A percentile compares a stretch with the other conserved stretches of the same genome.
phyloP scores from a whole-genome alignment of 2,113 vertebrate genomes.

The Herpetotheres cachinnans region DNA sequence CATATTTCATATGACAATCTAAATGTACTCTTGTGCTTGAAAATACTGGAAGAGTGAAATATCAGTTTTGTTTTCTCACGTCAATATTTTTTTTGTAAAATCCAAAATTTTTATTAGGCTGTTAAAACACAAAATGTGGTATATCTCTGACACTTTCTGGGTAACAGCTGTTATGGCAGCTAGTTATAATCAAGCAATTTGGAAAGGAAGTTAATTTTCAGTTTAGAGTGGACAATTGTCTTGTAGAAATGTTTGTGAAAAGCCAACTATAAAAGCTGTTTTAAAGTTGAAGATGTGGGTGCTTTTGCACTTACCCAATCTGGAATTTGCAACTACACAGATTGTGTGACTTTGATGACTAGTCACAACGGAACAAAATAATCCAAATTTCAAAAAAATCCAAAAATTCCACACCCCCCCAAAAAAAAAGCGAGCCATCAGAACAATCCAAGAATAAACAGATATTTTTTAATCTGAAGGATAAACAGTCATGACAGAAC shows the following conservation, averaged over 20 bases:
- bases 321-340: not conserved
- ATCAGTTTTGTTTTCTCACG: not conserved
- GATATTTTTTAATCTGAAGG: not conserved
- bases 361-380: not conserved
- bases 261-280: not conserved
- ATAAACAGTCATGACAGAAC: not conserved
- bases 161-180: not conserved
- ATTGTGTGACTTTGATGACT: slow-evolving; percentile 11
- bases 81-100: not conserved
- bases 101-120: not conserved
- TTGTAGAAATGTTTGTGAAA: not conserved
- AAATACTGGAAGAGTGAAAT: not conserved
- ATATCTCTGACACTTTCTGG: not conserved
- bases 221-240: not conserved
- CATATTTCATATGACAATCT: not conserved
- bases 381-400: not conserved
- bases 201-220: not conserved
- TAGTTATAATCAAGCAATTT: not conserved
- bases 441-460: not conserved
- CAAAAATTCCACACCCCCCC: no score
- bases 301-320: not conserved
- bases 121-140: not conserved
- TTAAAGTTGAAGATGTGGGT: not conserved
- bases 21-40: not conserved
- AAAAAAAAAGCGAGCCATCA: not conserved